Conservation (phyloP, 1,140 invertebrate species). For the Bombus huntii region DNA sequence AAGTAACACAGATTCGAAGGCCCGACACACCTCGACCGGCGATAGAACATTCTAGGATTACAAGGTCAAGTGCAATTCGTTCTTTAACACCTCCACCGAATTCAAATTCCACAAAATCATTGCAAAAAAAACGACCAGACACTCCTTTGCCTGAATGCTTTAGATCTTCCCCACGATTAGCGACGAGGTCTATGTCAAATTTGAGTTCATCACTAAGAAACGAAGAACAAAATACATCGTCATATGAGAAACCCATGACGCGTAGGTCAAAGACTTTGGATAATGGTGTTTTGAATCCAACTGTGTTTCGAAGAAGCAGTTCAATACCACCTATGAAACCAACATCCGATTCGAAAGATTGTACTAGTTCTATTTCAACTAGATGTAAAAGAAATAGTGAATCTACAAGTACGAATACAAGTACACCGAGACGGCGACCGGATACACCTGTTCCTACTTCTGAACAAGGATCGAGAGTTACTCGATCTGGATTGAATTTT, state of each 20-base stretch:
- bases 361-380: background rate
- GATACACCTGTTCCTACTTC: conserved; percentile 67
- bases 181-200: conserved; percentile 53
- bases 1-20: conserved; percentile 12
- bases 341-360: conserved; percentile 31
- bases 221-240: conserved; percentile 27
- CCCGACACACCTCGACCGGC: conserved; percentile 34
- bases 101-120: background rate
- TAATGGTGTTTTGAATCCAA: conserved; percentile 61
- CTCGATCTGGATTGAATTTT: conserved; percentile 56
- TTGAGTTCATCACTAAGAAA: conserved; percentile 19
- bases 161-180: conserved; percentile 39
- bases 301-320: conserved; percentile 48
- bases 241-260: conserved; percentile 57
- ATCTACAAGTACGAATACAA: conserved; percentile 12
- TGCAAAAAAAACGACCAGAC: conserved; percentile 64
- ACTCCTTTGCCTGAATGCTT: conserved; percentile 66
- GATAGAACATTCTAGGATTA: conserved; percentile 50
- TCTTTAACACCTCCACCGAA: conserved; percentile 28
- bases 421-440: conserved; percentile 45
- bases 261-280: conserved; percentile 62
- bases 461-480: conserved; percentile 52
- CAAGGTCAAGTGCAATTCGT: conserved; percentile 44
- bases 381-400: conserved; percentile 28
- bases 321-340: conserved; percentile 61